Evolutionary conservation across 2,888 invertebrate genomes (phyloP).

Genomic region (Hypena proboscidalis): DNA sequence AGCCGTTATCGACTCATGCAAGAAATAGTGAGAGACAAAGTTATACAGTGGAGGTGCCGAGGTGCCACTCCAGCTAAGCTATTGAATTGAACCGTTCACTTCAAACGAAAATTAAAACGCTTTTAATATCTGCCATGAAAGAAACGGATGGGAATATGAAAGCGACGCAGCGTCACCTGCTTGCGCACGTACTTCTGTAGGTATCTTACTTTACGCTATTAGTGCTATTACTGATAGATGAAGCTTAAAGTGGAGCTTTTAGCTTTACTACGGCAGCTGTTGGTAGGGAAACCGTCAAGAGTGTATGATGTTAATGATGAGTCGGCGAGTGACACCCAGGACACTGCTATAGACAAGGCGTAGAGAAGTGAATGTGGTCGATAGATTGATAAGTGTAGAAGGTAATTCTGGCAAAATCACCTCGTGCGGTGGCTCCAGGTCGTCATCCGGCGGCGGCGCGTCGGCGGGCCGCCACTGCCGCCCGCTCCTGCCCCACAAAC

Average conservation of each 20-base stretch:
- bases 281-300: constrained; percentile 14
- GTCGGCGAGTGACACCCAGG: constrained; percentile 72
- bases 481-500: constrained; percentile 81
- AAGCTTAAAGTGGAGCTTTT: constrained; percentile 26
- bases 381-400: constrained; percentile 69
- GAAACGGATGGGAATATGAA: constrained; percentile 36
- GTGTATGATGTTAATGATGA: constrained; percentile 44
- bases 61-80: constrained; percentile 70
- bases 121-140: constrained; percentile 24
- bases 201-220: neutral
- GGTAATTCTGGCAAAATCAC: constrained; percentile 85
- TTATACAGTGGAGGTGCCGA: constrained; percentile 60
- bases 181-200: constrained; percentile 9
- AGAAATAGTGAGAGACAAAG: constrained; percentile 57
- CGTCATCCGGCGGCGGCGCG: constrained; percentile 75
- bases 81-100: constrained; percentile 37
- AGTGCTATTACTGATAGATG: constrained; percentile 3
- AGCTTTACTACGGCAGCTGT: constrained; percentile 23
- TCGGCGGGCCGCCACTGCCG: constrained; percentile 76
- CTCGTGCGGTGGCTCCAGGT: constrained; percentile 79
- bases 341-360: constrained; percentile 68
- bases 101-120: constrained; percentile 28
- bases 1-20: constrained; percentile 78
- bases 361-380: constrained; percentile 73
- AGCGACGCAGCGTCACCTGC: constrained; percentile 45